Conservation (phyloP, 1,140 invertebrate genomes). For the Chlorops oryzae region DNA sequence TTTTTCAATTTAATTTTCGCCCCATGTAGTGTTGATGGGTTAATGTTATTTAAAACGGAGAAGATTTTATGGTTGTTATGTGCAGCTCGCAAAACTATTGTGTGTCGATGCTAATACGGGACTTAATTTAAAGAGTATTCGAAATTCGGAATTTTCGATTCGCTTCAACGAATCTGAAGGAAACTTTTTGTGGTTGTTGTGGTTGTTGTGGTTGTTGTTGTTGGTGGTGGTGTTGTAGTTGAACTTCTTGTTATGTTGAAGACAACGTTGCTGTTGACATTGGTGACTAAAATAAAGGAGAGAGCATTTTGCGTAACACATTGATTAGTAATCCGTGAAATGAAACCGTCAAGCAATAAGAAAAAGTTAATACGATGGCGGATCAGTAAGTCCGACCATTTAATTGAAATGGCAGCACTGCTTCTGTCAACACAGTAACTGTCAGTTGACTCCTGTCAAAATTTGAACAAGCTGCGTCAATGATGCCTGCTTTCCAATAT, state of each 20-base stretch:
- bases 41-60: too few species aligned
- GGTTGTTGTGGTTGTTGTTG: slow-evolving; percentile 23
- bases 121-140: background rate
- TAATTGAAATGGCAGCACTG: background rate
- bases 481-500: too few species aligned
- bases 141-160: background rate
- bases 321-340: slow-evolving; percentile 2
- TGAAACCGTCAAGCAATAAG: background rate
- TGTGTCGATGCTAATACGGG: background rate
- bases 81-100: background rate
- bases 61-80: too few species aligned
- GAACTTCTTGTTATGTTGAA: slow-evolving; percentile 44
- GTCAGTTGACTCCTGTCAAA: too few species aligned
- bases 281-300: slow-evolving; percentile 6
- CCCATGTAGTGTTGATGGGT: too few species aligned
- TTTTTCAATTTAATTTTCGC: too few species aligned
- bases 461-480: too few species aligned
- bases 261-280: slow-evolving; percentile 9
- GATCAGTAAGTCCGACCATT: background rate
- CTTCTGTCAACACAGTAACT: too few species aligned
- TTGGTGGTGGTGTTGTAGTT: slow-evolving; percentile 27
- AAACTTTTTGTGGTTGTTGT: background rate
- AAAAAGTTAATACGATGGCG: slow-evolving; percentile 5
- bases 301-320: slow-evolving; percentile 8
- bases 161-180: background rate